A percentile compares a stretch with the other conserved stretches of the same genome.
Evolutionary conservation across 2,113 vertebrate species (phyloP).

Genomic region (Rhagologus leucostigma): DNA sequence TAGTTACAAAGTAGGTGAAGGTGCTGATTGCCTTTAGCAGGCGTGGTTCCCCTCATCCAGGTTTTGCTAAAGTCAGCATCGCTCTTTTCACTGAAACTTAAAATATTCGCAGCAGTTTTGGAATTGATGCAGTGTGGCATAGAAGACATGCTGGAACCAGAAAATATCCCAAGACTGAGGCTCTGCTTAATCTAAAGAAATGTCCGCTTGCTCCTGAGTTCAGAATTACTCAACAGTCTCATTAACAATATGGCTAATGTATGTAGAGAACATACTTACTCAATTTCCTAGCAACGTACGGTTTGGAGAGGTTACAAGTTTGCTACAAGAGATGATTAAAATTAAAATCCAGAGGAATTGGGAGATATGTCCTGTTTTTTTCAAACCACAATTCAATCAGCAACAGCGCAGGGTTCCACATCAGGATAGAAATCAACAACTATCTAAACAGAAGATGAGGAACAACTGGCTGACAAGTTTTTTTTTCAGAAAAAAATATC

Average conservation of each 20-base stretch:
- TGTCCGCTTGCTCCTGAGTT: not conserved
- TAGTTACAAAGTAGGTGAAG: not conserved
- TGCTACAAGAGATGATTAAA: not conserved
- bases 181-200: not conserved
- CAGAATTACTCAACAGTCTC: not conserved
- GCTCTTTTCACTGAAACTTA: not conserved
- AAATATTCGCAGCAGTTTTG: not conserved
- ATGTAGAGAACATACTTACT: not conserved
- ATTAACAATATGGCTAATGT: not conserved
- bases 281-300: not conserved
- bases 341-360: not conserved
- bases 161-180: not conserved
- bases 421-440: not conserved
- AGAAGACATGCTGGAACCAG: not conserved
- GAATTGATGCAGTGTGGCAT: not conserved
- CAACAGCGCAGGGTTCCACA: not conserved
- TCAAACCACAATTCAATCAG: not conserved
- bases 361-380: not conserved
- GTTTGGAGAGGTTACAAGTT: not conserved
- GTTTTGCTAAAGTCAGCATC: not conserved
- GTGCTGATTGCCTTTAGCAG: not conserved
- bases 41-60: not conserved
- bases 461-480: not conserved
- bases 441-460: not conserved
- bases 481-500: not conserved